These are phyloP conservation scores for Parazoanthus darwini DNA, from an alignment of 92 coral and sea anemone genomes.

Conservation along the genomic window DNA sequence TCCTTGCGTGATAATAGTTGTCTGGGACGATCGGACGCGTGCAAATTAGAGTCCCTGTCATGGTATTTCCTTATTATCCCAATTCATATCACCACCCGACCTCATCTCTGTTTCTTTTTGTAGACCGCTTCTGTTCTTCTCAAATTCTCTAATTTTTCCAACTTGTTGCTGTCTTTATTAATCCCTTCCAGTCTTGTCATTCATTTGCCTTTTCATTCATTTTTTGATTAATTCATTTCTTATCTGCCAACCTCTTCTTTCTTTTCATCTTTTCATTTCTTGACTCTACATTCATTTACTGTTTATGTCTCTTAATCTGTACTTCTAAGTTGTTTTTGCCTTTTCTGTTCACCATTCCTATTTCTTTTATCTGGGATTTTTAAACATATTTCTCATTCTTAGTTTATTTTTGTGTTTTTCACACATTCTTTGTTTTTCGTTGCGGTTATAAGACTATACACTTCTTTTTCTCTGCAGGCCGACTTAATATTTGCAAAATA, in stretches of 20 bases:
- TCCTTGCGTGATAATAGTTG: too few species aligned
- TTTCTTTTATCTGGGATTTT: too few species aligned
- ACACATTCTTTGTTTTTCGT: not conserved
- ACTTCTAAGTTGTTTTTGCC: too few species aligned
- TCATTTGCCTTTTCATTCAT: not conserved
- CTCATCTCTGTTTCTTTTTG: not conserved
- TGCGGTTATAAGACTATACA: not conserved
- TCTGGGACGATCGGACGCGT: too few species aligned
- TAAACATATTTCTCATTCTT: not conserved
- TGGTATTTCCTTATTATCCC: not conserved
- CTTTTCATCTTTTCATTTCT: too few species aligned
- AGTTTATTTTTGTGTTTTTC: not conserved
- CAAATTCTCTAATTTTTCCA: too few species aligned
- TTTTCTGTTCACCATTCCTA: too few species aligned
- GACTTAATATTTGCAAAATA: slow-evolving; percentile 66
- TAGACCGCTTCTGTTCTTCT: too few species aligned
- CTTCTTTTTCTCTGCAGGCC: slow-evolving; percentile 53
- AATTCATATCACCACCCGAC: not conserved
- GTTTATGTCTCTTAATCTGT: not conserved
- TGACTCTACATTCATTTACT: not conserved
- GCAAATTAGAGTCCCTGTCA: not conserved
- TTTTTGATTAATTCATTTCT: not conserved
- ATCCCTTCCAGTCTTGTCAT: not conserved
- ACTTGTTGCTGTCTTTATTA: too few species aligned
- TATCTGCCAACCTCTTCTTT: not conserved